These are phyloP conservation scores for Tiaroga cobitis DNA, from an alignment of 2,797 vertebrate species.

Conservation along the genomic window DNA sequence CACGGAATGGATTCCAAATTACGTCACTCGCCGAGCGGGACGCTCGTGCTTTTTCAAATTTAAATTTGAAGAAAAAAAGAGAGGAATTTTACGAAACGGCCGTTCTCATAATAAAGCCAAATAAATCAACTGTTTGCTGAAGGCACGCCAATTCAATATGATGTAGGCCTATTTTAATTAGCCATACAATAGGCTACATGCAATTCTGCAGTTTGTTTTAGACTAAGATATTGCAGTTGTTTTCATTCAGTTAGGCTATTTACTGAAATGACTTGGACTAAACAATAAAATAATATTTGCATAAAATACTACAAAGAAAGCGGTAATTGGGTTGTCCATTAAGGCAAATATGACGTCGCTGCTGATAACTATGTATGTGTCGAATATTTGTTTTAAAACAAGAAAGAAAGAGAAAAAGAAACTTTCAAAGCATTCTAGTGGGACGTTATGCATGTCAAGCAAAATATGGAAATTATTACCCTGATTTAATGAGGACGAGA, in stretches of 20 bases:
- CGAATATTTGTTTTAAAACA: background rate
- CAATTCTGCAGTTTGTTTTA: background rate
- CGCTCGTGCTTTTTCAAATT: slow-evolving; percentile 34
- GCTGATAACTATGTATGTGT: background rate
- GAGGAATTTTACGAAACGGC: background rate
- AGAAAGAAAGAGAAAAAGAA: background rate
- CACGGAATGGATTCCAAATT: slow-evolving; percentile 43
- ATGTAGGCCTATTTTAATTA: background rate
- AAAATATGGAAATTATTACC: background rate
- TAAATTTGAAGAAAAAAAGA: background rate
- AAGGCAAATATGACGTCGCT: background rate
- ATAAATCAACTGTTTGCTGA: slow-evolving; percentile 9
- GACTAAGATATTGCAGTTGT: background rate
- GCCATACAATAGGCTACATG: background rate
- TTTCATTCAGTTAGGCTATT: background rate
- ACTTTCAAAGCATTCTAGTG: background rate
- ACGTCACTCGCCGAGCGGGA: slow-evolving; percentile 55
- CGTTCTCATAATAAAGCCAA: background rate
- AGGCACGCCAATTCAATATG: background rate
- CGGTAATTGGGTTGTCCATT: background rate
- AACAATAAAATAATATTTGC: background rate
- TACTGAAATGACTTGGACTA: background rate
- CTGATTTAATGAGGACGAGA: slow-evolving; percentile 6
- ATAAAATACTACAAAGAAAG: background rate
- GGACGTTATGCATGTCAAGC: background rate